Conservation (phyloP, 2,888 invertebrate species). For the Lepidochrysops patricia region DNA sequence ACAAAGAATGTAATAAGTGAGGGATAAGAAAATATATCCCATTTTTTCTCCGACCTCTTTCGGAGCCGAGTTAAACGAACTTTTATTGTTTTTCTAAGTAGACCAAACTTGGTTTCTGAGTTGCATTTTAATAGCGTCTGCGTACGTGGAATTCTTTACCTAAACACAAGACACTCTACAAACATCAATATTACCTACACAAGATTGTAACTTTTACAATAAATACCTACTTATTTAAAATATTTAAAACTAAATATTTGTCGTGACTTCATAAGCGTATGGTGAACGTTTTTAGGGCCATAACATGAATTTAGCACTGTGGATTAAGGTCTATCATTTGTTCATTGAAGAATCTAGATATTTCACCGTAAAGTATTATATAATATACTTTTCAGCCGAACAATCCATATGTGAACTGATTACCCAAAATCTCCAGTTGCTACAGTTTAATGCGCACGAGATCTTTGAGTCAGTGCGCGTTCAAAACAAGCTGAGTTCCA, state of each 20-base stretch:
- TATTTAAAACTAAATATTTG: no score
- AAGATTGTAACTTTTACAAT: no score
- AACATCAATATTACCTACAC: no score
- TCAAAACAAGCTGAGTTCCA: constrained; percentile 68
- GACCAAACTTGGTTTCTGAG: not conserved
- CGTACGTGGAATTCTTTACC: not conserved
- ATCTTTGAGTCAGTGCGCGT: constrained; percentile 80
- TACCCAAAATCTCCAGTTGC: constrained; percentile 80
- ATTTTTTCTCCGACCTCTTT: not conserved
- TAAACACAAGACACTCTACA: no score
- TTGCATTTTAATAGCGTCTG: not conserved
- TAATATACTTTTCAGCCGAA: constrained; percentile 34
- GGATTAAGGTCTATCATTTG: no score
- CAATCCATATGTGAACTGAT: constrained; percentile 75
- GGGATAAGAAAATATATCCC: constrained; percentile 2
- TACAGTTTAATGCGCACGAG: constrained; percentile 92
- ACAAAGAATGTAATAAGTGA: constrained; percentile 2
- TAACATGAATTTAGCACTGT: no score
- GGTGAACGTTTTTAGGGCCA: no score
- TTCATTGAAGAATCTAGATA: no score
- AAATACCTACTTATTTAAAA: no score
- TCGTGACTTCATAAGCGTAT: no score
- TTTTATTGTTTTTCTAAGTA: not conserved
- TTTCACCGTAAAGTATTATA: not conserved
- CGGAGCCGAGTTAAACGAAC: not conserved